Evolutionary conservation across 2,797 vertebrate species (phyloP).

Genomic region (Helarctos malayanus): DNA sequence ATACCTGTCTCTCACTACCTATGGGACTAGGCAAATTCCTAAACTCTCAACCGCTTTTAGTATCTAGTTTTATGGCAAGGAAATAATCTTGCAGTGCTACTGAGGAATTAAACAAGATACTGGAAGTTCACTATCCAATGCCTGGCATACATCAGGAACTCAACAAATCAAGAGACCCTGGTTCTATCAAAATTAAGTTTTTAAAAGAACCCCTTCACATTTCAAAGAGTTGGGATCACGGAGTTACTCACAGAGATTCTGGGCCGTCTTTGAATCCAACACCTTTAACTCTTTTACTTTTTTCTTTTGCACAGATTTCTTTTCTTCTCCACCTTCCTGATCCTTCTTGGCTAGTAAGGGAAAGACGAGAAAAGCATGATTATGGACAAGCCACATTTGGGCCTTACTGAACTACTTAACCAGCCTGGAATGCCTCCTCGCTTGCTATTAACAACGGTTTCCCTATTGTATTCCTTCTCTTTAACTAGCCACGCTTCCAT

Average conservation of each 20-base stretch:
- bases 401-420: not conserved
- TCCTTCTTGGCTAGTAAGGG: slow-evolving; percentile 91
- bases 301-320: slow-evolving; percentile 92
- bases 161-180: slow-evolving; percentile 23
- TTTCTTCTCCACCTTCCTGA: slow-evolving; percentile 91
- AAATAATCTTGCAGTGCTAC: not conserved
- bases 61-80: not conserved
- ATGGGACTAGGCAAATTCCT: slow-evolving; percentile 4
- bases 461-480: not conserved
- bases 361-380: slow-evolving; percentile 64
- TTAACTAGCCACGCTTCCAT: not conserved
- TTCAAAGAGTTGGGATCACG: slow-evolving; percentile 9
- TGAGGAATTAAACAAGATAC: not conserved
- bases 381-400: not conserved
- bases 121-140: not conserved
- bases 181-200: slow-evolving; percentile 35
- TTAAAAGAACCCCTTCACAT: slow-evolving; percentile 42
- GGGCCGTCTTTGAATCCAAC: slow-evolving; percentile 92
- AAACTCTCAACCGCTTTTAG: not conserved
- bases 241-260: slow-evolving; percentile 94
- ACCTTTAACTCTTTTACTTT: slow-evolving; percentile 95
- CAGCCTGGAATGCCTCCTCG: not conserved
- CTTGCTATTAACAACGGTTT: not conserved
- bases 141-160: not conserved
- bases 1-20: not conserved